Evolutionary conservation across 2,113 vertebrate genomes (phyloP).

Genomic region (Indicator indicator): DNA sequence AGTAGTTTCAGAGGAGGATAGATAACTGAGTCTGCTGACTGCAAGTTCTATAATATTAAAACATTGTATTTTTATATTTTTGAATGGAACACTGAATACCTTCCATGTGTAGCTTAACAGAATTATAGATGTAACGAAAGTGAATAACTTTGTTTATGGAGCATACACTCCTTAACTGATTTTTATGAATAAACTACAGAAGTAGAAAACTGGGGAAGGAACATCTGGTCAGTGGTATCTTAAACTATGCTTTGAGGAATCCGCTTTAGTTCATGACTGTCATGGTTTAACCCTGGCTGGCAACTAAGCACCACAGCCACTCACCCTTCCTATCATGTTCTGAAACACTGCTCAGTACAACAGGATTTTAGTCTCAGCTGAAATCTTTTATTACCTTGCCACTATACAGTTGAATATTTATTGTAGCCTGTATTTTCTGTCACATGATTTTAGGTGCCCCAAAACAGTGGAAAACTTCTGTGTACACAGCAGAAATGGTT

Average conservation of each 20-base stretch:
- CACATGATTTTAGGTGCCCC: conserved; percentile 82
- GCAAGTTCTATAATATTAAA: not conserved
- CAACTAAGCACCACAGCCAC: not conserved
- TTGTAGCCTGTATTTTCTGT: not conserved
- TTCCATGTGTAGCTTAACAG: not conserved
- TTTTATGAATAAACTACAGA: not conserved
- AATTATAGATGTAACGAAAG: not conserved
- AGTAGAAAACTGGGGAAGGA: not conserved
- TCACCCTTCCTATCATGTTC: not conserved
- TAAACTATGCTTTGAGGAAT: not conserved
- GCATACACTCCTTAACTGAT: not conserved
- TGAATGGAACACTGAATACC: not conserved
- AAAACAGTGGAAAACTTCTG: conserved; percentile 99
- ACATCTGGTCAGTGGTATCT: not conserved
- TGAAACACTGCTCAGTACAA: not conserved
- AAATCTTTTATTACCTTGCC: not conserved
- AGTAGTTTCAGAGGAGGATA: not conserved
- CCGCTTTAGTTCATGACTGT: not conserved
- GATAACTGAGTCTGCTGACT: not conserved
- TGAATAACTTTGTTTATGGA: not conserved
- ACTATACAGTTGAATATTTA: not conserved
- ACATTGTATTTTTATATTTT: not conserved
- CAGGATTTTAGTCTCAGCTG: not conserved
- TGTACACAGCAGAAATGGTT: conserved; percentile 96
- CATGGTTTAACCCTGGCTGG: not conserved